phyloP scores from a whole-genome alignment of 2,888 invertebrate species.

The Sinohyriopsis cumingii region DNA sequence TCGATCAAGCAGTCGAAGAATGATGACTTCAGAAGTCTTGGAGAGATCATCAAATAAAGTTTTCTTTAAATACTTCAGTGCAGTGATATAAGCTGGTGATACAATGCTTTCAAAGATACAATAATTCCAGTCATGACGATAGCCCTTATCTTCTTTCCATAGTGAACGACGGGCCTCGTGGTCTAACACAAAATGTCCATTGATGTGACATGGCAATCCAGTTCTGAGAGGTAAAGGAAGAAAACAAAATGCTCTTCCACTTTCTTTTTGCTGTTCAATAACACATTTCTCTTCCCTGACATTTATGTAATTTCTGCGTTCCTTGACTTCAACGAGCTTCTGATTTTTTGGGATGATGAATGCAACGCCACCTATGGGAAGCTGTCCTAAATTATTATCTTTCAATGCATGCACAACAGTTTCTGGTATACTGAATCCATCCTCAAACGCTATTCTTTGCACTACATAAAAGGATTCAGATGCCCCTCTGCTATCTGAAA shows the following conservation, averaged over 20 bases:
- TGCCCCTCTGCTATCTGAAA: slow-evolving; percentile 14
- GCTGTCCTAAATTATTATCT: slow-evolving; percentile 41
- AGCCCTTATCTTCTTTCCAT: slow-evolving; percentile 23
- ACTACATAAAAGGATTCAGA: slow-evolving; percentile 25
- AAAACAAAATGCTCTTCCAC: slow-evolving; percentile 42
- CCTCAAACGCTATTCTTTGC: slow-evolving; percentile 27
- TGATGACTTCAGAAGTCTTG: too few species aligned
- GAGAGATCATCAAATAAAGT: neutral
- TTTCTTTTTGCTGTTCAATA: too few species aligned
- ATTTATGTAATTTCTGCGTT: too few species aligned
- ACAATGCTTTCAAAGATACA: slow-evolving; percentile 47
- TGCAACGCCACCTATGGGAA: slow-evolving; percentile 56
- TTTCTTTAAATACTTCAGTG: slow-evolving; percentile 19
- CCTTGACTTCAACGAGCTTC: too few species aligned
- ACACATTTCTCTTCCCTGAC: too few species aligned
- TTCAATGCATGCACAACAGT: slow-evolving; percentile 39
- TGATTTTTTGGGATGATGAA: neutral
- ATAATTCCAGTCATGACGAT: slow-evolving; percentile 56
- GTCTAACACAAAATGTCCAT: slow-evolving; percentile 61
- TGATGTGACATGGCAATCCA: slow-evolving; percentile 54
- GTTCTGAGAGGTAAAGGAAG: slow-evolving; percentile 55
- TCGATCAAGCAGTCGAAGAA: too few species aligned
- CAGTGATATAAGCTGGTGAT: slow-evolving; percentile 51
- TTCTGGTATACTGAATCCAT: slow-evolving; percentile 8
- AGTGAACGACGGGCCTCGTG: slow-evolving; percentile 50